Evolutionary conservation across 2,888 invertebrate species (phyloP), one percentile per base, ranked within the genome.

Genomic region (Apantesis nais): DNA sequence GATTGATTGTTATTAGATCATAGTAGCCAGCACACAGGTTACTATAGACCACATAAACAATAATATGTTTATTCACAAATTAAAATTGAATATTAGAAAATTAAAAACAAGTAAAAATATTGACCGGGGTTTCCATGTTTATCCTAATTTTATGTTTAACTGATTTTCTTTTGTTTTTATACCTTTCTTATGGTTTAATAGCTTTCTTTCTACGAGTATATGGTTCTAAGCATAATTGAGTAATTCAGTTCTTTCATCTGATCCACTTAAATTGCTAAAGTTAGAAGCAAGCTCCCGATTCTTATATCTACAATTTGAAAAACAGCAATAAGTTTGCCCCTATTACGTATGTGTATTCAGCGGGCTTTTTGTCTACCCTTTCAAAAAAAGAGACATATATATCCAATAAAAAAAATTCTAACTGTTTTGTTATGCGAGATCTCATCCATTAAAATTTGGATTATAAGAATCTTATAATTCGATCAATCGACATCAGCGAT

Each of bases 1-100:
- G 92, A 92, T 92, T 92, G 91, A 90, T 91, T 91, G 89, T 88
- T 92, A 89, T 91, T 89, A 89, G 79, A 79, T 74, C 74, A 67
- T 70, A 65, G 81, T 73, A 79, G 74, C 72, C 52, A 64, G 68
- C 65, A 55, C 72, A 67, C 48, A 64, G 25, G 39, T 41, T 55
- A 66, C 12, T 31, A 16, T 55, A 66, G 25, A 39, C 22, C 37
- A 39, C 4, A 37, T 66, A 62, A 70, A 41, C 31, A 22, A 41
- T 22, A 25, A 25, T 34, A 60, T 48, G 0, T n/a, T 69, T 5
- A 29, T 25, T 0, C 48, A 44, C 58, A 37, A 67, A 67, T 61
- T 14, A 67, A 44, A 31, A 11, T 1, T 7, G 5, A 29, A 14
- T n/a, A 2, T n/a, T 52, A n/a, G 2, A 48, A 48, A 52, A 52